Conservation (phyloP, 2,113 vertebrate species). For the Grus americana region DNA sequence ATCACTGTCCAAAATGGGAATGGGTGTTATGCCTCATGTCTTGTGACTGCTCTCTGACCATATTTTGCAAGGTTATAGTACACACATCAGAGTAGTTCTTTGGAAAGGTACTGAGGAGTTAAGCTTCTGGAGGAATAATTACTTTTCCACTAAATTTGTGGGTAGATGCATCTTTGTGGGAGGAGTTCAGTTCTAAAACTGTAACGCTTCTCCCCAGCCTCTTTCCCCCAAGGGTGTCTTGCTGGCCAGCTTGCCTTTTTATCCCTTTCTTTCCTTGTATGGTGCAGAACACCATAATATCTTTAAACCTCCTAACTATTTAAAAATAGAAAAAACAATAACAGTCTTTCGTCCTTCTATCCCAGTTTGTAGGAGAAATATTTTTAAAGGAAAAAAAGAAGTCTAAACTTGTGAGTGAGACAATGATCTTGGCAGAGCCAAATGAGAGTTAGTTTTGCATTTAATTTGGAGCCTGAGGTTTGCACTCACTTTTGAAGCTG, state of each 20-base stretch:
- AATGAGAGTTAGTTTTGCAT: background rate
- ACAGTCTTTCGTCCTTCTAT: background rate
- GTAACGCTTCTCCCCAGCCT: background rate
- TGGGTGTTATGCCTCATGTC: background rate
- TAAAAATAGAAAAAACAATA: conserved; percentile 61
- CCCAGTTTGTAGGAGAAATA: background rate
- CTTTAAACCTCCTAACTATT: conserved; percentile 37
- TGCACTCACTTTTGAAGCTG: background rate
- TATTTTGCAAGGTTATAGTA: background rate
- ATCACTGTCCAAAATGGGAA: background rate
- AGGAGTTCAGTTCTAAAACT: background rate
- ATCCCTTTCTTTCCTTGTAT: conserved; percentile 46
- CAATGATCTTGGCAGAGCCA: background rate
- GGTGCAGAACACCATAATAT: conserved; percentile 35
- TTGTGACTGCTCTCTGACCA: background rate
- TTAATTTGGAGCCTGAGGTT: background rate
- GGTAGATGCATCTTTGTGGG: background rate
- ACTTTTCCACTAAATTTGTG: background rate
- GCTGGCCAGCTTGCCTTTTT: conserved; percentile 11
- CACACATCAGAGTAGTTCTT: background rate
- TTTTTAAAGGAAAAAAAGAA: background rate
- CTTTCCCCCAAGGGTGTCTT: background rate
- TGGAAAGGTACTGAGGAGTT: background rate
- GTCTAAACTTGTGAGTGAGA: background rate
- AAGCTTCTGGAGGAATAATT: conserved; percentile 5